A percentile compares a stretch with the other conserved stretches of the same genome.
phyloP scores from a whole-genome alignment of 2,797 vertebrate genomes.

The Malacoraja senta region DNA sequence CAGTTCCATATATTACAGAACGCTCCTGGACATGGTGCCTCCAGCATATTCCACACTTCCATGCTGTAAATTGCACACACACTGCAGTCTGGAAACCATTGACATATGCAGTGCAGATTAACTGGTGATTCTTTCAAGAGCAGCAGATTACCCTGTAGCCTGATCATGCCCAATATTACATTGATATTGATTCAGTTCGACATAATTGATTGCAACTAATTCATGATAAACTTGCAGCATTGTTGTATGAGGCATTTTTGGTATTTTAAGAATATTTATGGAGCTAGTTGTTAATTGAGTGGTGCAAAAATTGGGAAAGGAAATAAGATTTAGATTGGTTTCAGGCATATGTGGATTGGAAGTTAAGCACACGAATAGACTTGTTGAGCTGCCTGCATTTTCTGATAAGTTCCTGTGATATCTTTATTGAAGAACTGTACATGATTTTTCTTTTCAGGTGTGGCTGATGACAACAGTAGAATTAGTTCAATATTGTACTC shows the following conservation, averaged over 20 bases:
- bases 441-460: constrained; percentile 59
- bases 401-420: neutral
- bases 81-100: no score
- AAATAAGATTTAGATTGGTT: neutral
- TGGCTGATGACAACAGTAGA: constrained; percentile 95
- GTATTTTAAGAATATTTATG: neutral
- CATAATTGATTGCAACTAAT: neutral
- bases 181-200: neutral
- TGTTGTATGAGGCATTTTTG: neutral
- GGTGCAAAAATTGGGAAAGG: constrained; percentile 24
- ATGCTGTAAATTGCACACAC: no score
- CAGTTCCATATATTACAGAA: no score
- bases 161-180: neutral
- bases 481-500: constrained; percentile 88
- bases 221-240: neutral
- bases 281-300: no score
- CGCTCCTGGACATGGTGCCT: no score
- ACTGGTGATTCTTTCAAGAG: no score
- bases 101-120: no score
- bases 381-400: neutral
- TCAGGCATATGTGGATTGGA: neutral
- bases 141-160: no score
- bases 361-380: neutral
- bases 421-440: neutral
- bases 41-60: no score